Conservation (phyloP, 2,797 vertebrate genomes). For the Gymnothorax reevesii region DNA sequence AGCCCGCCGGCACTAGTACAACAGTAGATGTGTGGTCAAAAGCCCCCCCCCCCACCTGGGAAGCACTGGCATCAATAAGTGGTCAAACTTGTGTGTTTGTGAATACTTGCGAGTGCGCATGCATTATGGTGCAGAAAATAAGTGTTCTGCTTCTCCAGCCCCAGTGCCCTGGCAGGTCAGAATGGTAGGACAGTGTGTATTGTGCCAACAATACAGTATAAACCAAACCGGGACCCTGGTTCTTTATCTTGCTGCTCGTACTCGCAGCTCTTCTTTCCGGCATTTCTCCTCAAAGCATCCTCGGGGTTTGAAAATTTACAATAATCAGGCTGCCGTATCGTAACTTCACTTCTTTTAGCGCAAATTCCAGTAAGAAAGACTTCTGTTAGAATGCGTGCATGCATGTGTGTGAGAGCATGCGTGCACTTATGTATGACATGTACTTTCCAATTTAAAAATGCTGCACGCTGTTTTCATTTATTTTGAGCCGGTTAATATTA, state of each 20-base stretch:
- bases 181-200: background rate
- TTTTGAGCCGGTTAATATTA: background rate
- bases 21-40: no score
- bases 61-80: no score
- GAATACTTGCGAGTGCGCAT: no score
- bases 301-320: background rate
- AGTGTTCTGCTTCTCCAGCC: background rate
- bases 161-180: background rate
- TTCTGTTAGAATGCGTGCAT: background rate
- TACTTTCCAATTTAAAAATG: conserved; percentile 3
- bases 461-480: background rate
- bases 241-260: no score
- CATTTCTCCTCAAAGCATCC: no score
- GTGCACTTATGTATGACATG: background rate
- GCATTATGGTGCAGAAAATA: background rate
- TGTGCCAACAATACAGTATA: background rate
- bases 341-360: background rate
- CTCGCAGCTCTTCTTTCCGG: no score
- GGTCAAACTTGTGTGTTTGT: no score
- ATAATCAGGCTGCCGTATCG: background rate
- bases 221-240: no score
- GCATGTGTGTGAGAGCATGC: background rate
- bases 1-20: no score
- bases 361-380: background rate
- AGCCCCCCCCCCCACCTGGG: no score